Evolutionary conservation across 2,888 invertebrate species (phyloP).

Genomic region (Dolichopus griseipennis): DNA sequence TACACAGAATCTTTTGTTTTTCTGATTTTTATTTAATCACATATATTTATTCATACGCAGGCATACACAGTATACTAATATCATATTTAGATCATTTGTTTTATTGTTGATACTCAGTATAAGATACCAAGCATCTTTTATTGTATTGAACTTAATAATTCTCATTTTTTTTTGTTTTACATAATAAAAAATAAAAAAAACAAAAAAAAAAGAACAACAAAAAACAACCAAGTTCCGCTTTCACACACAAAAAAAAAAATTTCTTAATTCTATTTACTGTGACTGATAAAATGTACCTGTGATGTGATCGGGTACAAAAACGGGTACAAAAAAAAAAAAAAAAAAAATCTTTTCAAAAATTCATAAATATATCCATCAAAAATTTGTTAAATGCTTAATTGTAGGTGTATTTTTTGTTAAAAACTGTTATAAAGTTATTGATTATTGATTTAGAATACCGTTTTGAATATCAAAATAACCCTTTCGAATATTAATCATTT

Average conservation of each 20-base stretch:
- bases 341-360: not conserved
- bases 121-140: too few relatives aligned
- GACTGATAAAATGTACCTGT: not conserved
- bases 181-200: too few relatives aligned
- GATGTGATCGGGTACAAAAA: not conserved
- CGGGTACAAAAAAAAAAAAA: too few relatives aligned
- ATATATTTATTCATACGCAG: not conserved
- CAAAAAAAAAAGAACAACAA: too few relatives aligned
- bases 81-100: not conserved
- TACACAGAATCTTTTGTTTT: not conserved
- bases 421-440: too few relatives aligned
- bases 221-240: not conserved
- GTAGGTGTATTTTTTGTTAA: not conserved
- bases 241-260: not conserved
- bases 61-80: not conserved
- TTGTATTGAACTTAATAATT: too few relatives aligned
- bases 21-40: not conserved
- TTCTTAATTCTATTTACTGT: not conserved
- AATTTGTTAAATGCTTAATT: not conserved
- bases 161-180: too few relatives aligned
- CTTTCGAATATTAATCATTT: too few relatives aligned
- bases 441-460: too few relatives aligned
- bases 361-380: not conserved
- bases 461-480: too few relatives aligned
- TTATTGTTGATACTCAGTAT: too few relatives aligned